Conservation (phyloP, 2,888 invertebrate species). For the Rotaria macrura region DNA sequence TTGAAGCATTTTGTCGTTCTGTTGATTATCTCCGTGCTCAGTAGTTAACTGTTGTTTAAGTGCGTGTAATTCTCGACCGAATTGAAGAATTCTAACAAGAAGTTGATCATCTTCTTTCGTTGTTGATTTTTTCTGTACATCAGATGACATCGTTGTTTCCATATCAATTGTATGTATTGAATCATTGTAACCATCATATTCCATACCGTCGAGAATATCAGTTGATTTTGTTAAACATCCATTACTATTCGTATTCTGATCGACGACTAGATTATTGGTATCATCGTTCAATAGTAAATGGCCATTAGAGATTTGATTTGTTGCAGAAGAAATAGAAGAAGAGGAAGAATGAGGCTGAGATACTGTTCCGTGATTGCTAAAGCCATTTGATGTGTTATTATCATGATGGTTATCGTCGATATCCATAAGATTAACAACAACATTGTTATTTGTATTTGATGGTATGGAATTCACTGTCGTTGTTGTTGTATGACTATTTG, state of each 20-base stretch:
- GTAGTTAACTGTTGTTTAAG: slow-evolving; percentile 74
- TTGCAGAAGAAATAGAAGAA: neutral
- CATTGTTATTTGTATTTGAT: slow-evolving; percentile 36
- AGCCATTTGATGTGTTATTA: slow-evolving; percentile 9
- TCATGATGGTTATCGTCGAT: slow-evolving; percentile 36
- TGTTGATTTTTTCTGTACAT: slow-evolving; percentile 17
- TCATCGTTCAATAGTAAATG: neutral
- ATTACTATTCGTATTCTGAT: slow-evolving; percentile 18
- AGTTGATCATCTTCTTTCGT: slow-evolving; percentile 51
- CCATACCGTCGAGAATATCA: neutral
- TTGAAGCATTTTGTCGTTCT: slow-evolving; percentile 80
- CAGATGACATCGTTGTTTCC: slow-evolving; percentile 9
- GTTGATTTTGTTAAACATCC: slow-evolving; percentile 4
- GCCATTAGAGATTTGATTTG: neutral
- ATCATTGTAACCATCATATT: neutral
- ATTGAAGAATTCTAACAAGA: slow-evolving; percentile 82
- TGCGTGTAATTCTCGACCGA: slow-evolving; percentile 80
- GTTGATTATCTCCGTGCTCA: slow-evolving; percentile 68
- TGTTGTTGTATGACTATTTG: neutral
- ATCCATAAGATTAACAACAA: slow-evolving; percentile 38
- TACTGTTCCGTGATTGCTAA: slow-evolving; percentile 15
- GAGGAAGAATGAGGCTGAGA: neutral
- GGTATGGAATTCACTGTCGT: neutral
- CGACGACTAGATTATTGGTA: neutral
- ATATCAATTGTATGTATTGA: slow-evolving; percentile 22